phyloP scores from a whole-genome alignment of 2,797 vertebrate species.

The Gephyroberyx darwinii region DNA sequence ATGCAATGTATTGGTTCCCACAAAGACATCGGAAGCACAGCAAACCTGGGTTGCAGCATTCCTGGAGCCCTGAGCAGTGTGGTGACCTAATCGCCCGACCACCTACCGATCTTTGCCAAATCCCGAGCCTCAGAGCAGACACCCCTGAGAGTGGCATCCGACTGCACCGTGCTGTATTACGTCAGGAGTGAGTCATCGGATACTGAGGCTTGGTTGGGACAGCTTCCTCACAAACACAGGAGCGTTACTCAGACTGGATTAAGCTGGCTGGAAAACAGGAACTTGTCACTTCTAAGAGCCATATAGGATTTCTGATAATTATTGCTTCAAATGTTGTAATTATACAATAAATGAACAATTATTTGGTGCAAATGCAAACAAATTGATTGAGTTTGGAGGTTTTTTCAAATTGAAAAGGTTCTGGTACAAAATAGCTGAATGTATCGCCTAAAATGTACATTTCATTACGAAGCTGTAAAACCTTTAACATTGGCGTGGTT shows the following conservation, averaged over 20 bases:
- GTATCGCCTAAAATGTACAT: too few species aligned
- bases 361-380: too few species aligned
- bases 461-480: too few species aligned
- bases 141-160: conserved; percentile 70
- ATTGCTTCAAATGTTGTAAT: background rate
- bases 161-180: conserved; percentile 75
- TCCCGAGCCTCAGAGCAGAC: conserved; percentile 68
- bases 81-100: conserved; percentile 78
- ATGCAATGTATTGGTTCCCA: conserved; percentile 67
- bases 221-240: conserved; percentile 66
- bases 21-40: conserved; percentile 66
- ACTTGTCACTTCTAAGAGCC: conserved; percentile 40
- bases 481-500: background rate
- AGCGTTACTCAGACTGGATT: conserved; percentile 60
- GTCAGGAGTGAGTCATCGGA: conserved; percentile 74
- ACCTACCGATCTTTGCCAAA: conserved; percentile 73
- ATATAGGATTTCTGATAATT: background rate
- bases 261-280: conserved; percentile 48
- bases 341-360: background rate
- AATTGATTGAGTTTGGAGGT: background rate
- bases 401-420: background rate
- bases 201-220: conserved; percentile 47
- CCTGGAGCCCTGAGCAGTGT: conserved; percentile 62
- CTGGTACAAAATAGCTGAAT: background rate
- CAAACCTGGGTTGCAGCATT: conserved; percentile 70